Conservation (phyloP, 2,888 invertebrate species). For the Dynastes hyllus region DNA sequence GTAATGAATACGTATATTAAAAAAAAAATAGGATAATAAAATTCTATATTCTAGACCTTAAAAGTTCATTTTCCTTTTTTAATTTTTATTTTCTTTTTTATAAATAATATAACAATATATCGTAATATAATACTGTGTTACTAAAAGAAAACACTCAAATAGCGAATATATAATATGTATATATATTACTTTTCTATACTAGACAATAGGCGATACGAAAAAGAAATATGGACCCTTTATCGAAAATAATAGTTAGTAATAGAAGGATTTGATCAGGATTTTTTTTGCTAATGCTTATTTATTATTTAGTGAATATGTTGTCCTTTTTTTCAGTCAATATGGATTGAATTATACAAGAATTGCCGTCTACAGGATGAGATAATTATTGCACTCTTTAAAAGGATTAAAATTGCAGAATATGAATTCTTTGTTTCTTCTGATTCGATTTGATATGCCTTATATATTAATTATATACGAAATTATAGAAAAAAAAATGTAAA, state of each 20-base stretch:
- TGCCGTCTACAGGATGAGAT: constrained; percentile 51
- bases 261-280: constrained; percentile 62
- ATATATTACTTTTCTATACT: too few relatives aligned
- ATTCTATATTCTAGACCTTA: constrained; percentile 11
- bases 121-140: constrained; percentile 47
- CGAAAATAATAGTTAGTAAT: constrained; percentile 20
- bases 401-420: background rate
- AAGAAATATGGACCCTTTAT: constrained; percentile 18
- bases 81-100: constrained; percentile 19
- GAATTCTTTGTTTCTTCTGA: background rate
- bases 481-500: background rate
- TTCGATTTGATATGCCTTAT: background rate
- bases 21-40: constrained; percentile 1
- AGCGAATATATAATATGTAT: constrained; percentile 49
- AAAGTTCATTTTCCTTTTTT: background rate
- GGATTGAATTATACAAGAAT: constrained; percentile 58
- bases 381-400: constrained; percentile 32
- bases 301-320: constrained; percentile 22
- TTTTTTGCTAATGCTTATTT: constrained; percentile 35
- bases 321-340: constrained; percentile 61
- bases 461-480: background rate
- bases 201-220: background rate
- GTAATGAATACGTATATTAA: background rate
- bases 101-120: constrained; percentile 25
- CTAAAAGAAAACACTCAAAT: constrained; percentile 47